A percentile compares a stretch with the other conserved stretches of the same genome.
These are phyloP conservation scores for Hylomyscus alleni DNA, from an alignment of 2,797 vertebrate species.

Conservation along the genomic window DNA sequence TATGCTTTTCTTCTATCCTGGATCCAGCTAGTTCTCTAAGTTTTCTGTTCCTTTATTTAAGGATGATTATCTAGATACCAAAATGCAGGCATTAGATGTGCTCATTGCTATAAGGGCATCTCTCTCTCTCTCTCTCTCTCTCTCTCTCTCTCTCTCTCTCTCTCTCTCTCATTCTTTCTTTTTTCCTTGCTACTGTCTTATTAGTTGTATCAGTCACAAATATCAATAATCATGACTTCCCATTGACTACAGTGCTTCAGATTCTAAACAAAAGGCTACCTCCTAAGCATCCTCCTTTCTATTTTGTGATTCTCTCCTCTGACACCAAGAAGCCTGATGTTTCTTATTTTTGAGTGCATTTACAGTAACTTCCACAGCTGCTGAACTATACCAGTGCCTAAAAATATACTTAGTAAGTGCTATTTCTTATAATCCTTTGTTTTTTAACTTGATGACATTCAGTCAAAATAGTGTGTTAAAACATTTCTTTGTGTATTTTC, in stretches of 20 bases:
- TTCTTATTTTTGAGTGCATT: not conserved
- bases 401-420: not conserved
- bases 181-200: not conserved
- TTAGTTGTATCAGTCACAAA: not conserved
- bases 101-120: not conserved
- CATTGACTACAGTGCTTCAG: not conserved
- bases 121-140: too few relatives aligned
- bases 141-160: too few relatives aligned
- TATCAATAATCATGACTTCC: not conserved
- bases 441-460: not conserved
- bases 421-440: constrained; percentile 17
- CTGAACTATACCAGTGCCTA: not conserved
- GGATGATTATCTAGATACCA: not conserved
- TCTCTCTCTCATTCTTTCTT: too few relatives aligned
- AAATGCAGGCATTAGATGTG: not conserved
- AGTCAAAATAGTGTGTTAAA: constrained; percentile 13
- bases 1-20: not conserved
- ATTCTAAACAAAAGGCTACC: not conserved
- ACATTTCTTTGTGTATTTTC: constrained; percentile 6
- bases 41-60: not conserved
- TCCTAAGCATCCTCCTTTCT: not conserved
- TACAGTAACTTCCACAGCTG: not conserved
- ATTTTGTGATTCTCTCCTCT: not conserved
- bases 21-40: constrained; percentile 7
- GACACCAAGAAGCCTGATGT: not conserved